Base-by-base conservation (phyloP, 1,140 invertebrate species). In the Zaprionus taronus region DNA sequence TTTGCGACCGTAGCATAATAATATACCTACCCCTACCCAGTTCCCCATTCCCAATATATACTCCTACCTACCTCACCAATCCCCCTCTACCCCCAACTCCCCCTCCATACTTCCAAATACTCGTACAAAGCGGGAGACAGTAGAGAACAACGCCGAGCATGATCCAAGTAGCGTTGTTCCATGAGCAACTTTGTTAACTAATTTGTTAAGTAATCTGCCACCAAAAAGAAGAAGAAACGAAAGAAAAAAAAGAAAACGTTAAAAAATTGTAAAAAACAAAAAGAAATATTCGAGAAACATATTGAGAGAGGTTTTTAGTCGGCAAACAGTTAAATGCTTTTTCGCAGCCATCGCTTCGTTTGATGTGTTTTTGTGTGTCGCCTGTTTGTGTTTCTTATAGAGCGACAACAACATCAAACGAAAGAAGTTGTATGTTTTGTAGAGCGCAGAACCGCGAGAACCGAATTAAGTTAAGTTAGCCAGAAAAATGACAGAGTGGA, bases 111-210 rank as follows among this genome's bases (percentile, higher is more conserved):
- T 70, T 62, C 67, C 72, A 70, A 89, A 87, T 82, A 87, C 80
- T 87, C 78, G 78, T 83, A 81, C 80, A 83, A 77, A 67, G 79
- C 82, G 79, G 77, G 81, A 55, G 62, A 71, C 63, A 77, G 65
- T 53, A 53, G 64, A 41, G 68, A 67, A 47, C 38, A 57, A 57
- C 26, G 64, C 63, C 15, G 4, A 24, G 28, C 26, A 9, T 6
- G 41, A 31, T 57, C 15, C 34, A 41, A 81, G 71, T 67, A 51
- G 65, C 73, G 75, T 79, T 79, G 82, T 81, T 89, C 84, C 84
- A 69, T 84, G 84, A 85, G 83, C 85, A 89, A 90, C 84, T 82
- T 90, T 90, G 85, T 90, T 90, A 83, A 90, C 86, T 90, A 90
- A 91, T 90, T 90, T 91, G 76, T 90, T 90, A 90, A 90, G 85